Evolutionary conservation across 1,140 invertebrate species (phyloP).

Genomic region (Asobara japonica): DNA sequence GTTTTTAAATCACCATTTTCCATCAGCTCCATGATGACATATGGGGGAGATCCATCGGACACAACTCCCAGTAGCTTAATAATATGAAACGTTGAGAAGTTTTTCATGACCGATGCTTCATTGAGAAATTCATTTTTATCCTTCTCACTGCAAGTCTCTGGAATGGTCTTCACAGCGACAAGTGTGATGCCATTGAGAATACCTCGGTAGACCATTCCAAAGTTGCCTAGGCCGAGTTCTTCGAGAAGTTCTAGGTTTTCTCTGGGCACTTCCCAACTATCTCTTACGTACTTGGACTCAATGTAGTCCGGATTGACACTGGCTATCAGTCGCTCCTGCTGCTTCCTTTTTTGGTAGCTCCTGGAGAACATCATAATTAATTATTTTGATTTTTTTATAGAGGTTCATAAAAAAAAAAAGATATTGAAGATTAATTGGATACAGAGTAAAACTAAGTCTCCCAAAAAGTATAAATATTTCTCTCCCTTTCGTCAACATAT

Average conservation of each 20-base stretch:
- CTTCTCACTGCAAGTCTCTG: conserved; percentile 65
- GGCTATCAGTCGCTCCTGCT: conserved; percentile 53
- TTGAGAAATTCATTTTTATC: conserved; percentile 73
- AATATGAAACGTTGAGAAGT: conserved; percentile 70
- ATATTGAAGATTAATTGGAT: no score
- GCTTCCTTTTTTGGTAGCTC: conserved; percentile 38
- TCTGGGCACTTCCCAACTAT: conserved; percentile 75
- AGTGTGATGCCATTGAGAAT: conserved; percentile 54
- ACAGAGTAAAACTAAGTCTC: no score
- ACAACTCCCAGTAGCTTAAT: conserved; percentile 79
- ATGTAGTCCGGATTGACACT: conserved; percentile 60
- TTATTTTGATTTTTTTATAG: no score
- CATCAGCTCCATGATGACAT: conserved; percentile 84
- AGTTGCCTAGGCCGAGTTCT: conserved; percentile 76
- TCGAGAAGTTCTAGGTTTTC: conserved; percentile 69
- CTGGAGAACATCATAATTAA: conserved; percentile 28
- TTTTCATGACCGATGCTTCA: conserved; percentile 76
- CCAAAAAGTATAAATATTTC: no score
- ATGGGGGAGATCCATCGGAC: conserved; percentile 71
- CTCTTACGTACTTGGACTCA: conserved; percentile 68
- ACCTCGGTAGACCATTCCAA: conserved; percentile 76
- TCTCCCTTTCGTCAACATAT: no score
- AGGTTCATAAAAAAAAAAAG: no score
- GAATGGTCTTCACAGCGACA: conserved; percentile 78
- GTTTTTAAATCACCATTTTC: conserved; percentile 77